Base-by-base conservation (phyloP, 2,797 vertebrate genomes). In the Pempheris klunzingeri region DNA sequence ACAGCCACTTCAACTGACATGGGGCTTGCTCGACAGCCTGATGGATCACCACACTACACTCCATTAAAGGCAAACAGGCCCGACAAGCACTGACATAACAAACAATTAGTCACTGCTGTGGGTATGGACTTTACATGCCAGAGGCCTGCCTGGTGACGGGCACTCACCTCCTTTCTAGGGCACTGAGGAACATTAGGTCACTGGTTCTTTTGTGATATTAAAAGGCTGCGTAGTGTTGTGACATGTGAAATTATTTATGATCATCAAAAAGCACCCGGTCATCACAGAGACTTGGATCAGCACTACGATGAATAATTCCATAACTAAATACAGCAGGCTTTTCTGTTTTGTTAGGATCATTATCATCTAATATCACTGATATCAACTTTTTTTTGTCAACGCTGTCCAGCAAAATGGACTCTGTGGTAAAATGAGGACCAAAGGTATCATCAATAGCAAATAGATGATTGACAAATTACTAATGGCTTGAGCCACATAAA, bases 21-120 rank as follows among this genome's bases (percentile, higher is more conserved):
- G 80, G 87, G 80, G 85, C 92, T 86, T 74, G 90, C 89, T 87
- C 81, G 90, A 93, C 93, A 93, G 88, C 62, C 93, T 95, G 94
- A 95, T 93, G 91, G 94, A 96, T 96, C 87, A 91, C 90, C 90
- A 83, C 88, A 92, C 90, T 91, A 90, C 92, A 95, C 92, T 95
- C 95, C 93, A 95, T 95, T 95, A 94, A 94, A 94, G 93, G 86
- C 90, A 90, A 90, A 91, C 88, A 84, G 88, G 88, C 80, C 87
- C 87, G 80, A 91, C 91, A 87, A 84, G 87, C 87, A 77, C 90
- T 92, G 93, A 94, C 93, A 95, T 92, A 94, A 95, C 94, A 95
- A 94, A 95, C 94, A 94, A 95, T 95, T 95, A 95, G 93, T 95
- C 94, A 94, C 88, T 74, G 88, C 87, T 89, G 89, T 83, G 86